Conservation (phyloP, 2,113 vertebrate species). For the Sinocyclocheilus maitianheensis region DNA sequence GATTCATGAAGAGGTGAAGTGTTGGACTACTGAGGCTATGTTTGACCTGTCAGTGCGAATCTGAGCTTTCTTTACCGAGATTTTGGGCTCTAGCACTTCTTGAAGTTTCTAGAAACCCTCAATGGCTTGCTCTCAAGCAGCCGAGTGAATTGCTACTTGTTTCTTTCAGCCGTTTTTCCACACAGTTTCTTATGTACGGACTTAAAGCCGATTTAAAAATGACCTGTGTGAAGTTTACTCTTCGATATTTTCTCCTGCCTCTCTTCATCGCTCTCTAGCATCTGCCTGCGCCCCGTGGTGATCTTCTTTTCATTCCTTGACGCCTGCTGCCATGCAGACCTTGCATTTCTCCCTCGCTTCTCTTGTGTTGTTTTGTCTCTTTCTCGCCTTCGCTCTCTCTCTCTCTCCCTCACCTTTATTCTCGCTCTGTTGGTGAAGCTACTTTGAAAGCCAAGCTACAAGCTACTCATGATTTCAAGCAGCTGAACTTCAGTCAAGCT, state of each 20-base stretch:
- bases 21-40: neutral
- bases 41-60: conserved; percentile 18
- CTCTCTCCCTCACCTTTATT: neutral
- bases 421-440: neutral
- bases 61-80: neutral
- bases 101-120: neutral
- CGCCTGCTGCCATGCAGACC: conserved; percentile 25
- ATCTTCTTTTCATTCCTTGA: conserved; percentile 34
- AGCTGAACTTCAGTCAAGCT: neutral
- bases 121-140: neutral
- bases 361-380: conserved; percentile 4
- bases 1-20: neutral
- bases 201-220: conserved; percentile 15
- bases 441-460: neutral
- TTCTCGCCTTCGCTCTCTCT: neutral
- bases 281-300: neutral
- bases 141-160: neutral
- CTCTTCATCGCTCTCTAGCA: conserved; percentile 3
- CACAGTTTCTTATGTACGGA: conserved; percentile 13
- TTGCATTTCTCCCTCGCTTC: neutral
- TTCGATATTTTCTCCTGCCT: conserved; percentile 16
- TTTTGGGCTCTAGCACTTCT: neutral
- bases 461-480: conserved; percentile 5
- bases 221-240: conserved; percentile 19
- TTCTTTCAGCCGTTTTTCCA: neutral